Evolutionary conservation across 1,140 invertebrate genomes (phyloP).

Genomic region (Augochlora pura): DNA sequence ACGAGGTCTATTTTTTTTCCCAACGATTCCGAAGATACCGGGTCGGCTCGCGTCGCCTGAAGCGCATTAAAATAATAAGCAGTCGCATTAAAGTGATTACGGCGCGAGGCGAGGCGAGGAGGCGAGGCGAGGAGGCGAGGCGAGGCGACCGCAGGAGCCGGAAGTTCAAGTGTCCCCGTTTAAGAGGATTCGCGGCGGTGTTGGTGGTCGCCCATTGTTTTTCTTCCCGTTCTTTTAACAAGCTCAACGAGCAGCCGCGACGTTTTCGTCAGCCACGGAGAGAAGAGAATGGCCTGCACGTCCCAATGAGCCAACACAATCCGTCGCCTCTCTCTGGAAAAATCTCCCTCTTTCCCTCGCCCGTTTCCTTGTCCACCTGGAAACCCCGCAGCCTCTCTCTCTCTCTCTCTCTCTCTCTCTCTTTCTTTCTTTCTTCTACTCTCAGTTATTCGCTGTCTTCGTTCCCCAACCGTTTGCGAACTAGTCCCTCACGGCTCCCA

Average conservation of each 20-base stretch:
- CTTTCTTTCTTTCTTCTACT: neutral
- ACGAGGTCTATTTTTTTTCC: neutral
- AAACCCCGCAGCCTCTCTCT: neutral
- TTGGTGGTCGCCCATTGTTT: conserved; percentile 53
- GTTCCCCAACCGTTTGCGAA: too few species aligned
- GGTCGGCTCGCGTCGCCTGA: neutral
- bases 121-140: conserved; percentile 14
- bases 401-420: neutral
- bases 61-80: conserved; percentile 62
- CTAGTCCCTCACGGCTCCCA: too few species aligned
- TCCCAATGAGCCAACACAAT: conserved; percentile 55
- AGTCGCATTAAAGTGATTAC: conserved; percentile 56
- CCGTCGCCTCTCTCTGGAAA: conserved; percentile 19
- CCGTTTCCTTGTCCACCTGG: conserved; percentile 1
- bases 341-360: conserved; percentile 9
- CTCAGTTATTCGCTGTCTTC: neutral
- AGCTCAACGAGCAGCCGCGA: conserved; percentile 44
- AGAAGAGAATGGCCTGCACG: conserved; percentile 25
- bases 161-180: conserved; percentile 43
- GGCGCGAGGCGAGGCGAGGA: conserved; percentile 9
- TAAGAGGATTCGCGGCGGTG: conserved; percentile 33
- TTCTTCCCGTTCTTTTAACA: conserved; percentile 49
- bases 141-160: conserved; percentile 33
- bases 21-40: neutral
- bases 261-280: conserved; percentile 16